Conservation (phyloP, 2,797 vertebrate species). For the Synaphobranchus kaupii region DNA sequence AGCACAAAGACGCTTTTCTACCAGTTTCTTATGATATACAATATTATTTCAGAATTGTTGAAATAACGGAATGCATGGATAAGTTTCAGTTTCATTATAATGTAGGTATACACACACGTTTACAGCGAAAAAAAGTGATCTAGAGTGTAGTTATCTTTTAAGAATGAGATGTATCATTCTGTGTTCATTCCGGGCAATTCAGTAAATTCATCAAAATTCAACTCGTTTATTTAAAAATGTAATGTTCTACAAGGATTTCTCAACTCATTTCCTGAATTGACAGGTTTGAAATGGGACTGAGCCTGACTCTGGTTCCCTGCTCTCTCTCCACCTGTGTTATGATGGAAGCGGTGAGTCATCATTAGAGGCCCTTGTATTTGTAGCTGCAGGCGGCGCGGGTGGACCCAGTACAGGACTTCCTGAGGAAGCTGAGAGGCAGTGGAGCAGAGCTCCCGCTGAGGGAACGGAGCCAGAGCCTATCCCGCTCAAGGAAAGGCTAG, state of each 20-base stretch:
- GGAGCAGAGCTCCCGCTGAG: constrained; percentile 67
- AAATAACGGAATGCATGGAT: too few relatives aligned
- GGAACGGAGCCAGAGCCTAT: constrained; percentile 67
- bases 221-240: background rate
- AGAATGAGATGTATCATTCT: background rate
- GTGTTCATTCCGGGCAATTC: background rate
- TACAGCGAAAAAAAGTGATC: too few relatives aligned
- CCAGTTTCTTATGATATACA: too few relatives aligned
- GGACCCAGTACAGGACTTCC: constrained; percentile 67
- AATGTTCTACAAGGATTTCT: background rate
- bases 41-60: too few relatives aligned
- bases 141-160: too few relatives aligned
- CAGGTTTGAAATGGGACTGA: background rate
- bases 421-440: constrained; percentile 64
- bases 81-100: too few relatives aligned
- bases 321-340: background rate
- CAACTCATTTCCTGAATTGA: too few relatives aligned
- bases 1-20: too few relatives aligned
- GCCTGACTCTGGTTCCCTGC: background rate
- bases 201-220: too few relatives aligned
- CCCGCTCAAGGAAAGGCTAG: constrained; percentile 82
- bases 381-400: constrained; percentile 70
- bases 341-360: background rate
- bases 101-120: too few relatives aligned
- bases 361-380: constrained; percentile 46